A percentile compares a stretch with the other conserved stretches of the same genome.
These are phyloP conservation scores for Margarornis squamiger DNA, from an alignment of 2,797 vertebrate genomes.

Conservation along the genomic window DNA sequence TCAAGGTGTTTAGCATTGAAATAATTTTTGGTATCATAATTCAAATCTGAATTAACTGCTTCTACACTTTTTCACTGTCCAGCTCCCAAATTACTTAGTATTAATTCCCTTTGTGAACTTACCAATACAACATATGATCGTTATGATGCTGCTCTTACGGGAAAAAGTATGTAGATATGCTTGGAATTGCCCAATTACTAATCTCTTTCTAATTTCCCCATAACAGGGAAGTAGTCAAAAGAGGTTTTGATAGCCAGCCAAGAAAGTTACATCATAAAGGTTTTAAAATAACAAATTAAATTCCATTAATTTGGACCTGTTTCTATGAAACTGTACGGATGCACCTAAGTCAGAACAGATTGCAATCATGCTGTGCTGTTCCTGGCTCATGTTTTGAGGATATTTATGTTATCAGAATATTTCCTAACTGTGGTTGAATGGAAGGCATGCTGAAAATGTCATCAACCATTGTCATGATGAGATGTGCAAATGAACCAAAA, in stretches of 20 bases:
- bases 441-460: neutral
- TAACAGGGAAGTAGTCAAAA: neutral
- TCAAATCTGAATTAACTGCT: neutral
- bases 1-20: neutral
- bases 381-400: neutral
- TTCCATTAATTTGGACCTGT: neutral
- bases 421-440: neutral
- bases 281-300: constrained; percentile 16
- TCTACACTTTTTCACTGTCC: neutral
- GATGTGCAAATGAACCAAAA: neutral
- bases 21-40: neutral
- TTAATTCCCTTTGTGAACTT: neutral
- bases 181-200: neutral
- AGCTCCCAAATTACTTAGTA: neutral
- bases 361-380: neutral
- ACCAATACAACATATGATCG: rapidly evolving
- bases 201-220: neutral
- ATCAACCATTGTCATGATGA: neutral
- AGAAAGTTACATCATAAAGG: neutral
- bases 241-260: neutral
- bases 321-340: neutral
- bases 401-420: neutral
- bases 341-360: neutral
- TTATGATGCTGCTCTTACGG: neutral
- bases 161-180: neutral